Percentiles rank a stretch among this genome's conserved stretches.
Evolutionary conservation across 2,797 vertebrate species (phyloP).

Genomic region (Vespertilio murinus): DNA sequence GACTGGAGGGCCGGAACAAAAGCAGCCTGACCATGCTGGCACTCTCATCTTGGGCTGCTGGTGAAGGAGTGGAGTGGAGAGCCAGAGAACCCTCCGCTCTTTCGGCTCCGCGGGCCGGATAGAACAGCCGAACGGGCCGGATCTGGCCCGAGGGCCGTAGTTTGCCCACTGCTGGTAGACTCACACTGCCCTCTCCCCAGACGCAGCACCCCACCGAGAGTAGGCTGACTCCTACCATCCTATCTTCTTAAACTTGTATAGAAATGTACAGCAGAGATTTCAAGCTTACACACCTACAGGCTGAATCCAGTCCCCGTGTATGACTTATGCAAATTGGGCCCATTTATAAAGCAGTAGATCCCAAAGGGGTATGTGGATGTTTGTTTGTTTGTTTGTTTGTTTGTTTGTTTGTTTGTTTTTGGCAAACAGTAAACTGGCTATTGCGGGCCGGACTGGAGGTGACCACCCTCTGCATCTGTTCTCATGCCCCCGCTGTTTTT

Average conservation of each 20-base stretch:
- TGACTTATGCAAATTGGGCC: neutral
- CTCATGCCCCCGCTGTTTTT: neutral
- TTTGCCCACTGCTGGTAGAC: too few relatives aligned
- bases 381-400: neutral
- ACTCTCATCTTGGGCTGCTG: too few relatives aligned
- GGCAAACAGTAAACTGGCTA: neutral
- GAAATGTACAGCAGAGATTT: neutral
- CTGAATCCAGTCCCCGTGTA: rapidly evolving
- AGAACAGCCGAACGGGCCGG: too few relatives aligned
- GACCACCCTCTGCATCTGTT: neutral
- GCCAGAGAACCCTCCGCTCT: too few relatives aligned
- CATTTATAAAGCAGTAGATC: neutral
- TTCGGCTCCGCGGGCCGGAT: too few relatives aligned
- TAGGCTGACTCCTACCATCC: neutral
- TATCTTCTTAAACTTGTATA: neutral
- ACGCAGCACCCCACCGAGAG: neutral
- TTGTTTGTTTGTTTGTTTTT: neutral
- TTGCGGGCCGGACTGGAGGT: neutral
- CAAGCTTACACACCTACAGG: neutral
- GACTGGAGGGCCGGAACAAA: too few relatives aligned
- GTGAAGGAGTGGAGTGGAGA: too few relatives aligned
- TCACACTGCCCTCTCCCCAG: too few relatives aligned
- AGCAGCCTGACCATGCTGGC: too few relatives aligned
- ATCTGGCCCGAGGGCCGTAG: too few relatives aligned
- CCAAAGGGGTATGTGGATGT: neutral